Evolutionary conservation across 2,888 invertebrate species (phyloP).

Genomic region (Amaurobius ferox): DNA sequence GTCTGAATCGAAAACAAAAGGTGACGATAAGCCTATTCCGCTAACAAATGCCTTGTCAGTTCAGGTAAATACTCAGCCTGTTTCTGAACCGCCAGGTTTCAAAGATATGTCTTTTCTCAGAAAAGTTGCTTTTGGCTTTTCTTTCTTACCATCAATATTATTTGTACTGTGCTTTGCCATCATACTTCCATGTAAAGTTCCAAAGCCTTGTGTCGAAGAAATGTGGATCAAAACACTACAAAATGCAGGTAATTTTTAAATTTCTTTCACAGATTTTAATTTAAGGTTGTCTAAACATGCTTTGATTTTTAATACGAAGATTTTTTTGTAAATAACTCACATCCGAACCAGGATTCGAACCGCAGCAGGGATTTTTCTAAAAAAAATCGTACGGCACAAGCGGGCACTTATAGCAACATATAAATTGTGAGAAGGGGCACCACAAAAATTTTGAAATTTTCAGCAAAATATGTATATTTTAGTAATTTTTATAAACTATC

Average conservation of each 20-base stretch:
- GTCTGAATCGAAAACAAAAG: neutral
- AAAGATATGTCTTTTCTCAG: conserved; percentile 38
- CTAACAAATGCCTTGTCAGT: neutral
- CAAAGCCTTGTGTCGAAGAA: conserved; percentile 23
- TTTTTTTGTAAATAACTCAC: too few species aligned
- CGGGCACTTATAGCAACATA: too few species aligned
- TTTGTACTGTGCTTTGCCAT: conserved; percentile 62
- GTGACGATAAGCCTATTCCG: neutral
- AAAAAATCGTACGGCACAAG: too few species aligned
- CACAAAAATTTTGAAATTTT: too few species aligned
- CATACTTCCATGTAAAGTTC: conserved; percentile 43
- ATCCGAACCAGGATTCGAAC: too few species aligned
- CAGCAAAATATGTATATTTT: too few species aligned
- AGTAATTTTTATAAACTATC: too few species aligned
- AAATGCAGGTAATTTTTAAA: conserved; percentile 42
- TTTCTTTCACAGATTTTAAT: neutral
- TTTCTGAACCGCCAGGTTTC: neutral
- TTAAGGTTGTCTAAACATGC: too few species aligned
- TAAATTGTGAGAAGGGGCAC: too few species aligned
- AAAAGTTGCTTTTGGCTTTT: conserved; percentile 47
- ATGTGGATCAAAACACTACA: conserved; percentile 19
- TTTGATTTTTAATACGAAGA: too few species aligned
- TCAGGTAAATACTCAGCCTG: neutral
- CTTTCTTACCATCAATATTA: conserved; percentile 52
- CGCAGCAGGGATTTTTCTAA: too few species aligned